phyloP scores from a whole-genome alignment of 2,113 vertebrate species.

The Arvicanthis niloticus region DNA sequence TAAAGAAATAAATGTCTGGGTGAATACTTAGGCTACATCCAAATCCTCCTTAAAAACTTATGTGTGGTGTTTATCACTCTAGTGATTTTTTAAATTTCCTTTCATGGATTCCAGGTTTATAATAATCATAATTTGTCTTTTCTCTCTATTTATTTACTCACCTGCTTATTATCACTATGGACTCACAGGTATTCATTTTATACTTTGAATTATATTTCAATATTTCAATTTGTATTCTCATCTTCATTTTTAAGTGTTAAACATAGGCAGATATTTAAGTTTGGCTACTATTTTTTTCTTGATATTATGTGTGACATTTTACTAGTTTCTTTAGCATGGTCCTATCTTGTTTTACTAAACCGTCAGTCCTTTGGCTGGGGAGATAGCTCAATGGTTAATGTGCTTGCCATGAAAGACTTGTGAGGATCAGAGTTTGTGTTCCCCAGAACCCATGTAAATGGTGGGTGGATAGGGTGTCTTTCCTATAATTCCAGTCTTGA shows the following conservation, averaged over 20 bases:
- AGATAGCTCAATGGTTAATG: neutral
- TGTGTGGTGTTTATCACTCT: neutral
- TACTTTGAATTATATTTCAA: conserved; percentile 14
- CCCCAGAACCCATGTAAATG: neutral
- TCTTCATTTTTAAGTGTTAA: conserved; percentile 32
- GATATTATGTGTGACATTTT: neutral
- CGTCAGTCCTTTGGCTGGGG: neutral
- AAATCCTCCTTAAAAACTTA: conserved; percentile 3
- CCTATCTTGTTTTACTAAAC: neutral
- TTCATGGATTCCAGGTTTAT: conserved; percentile 1
- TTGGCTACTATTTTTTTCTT: conserved; percentile 16
- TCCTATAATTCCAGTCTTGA: neutral
- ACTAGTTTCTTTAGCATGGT: neutral
- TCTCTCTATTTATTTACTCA: neutral
- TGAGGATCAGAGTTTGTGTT: neutral
- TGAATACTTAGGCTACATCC: neutral
- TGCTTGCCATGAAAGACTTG: neutral
- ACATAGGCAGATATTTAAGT: conserved; percentile 37
- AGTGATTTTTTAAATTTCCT: conserved; percentile 16
- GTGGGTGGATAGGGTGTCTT: neutral
- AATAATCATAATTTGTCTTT: conserved; percentile 7
- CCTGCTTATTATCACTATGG: neutral
- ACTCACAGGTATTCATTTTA: neutral
- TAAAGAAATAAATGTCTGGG: conserved; percentile 1
- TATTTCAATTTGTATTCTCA: conserved; percentile 25